phyloP scores from a whole-genome alignment of 2,113 vertebrate species.

The Oreochromis niloticus region DNA sequence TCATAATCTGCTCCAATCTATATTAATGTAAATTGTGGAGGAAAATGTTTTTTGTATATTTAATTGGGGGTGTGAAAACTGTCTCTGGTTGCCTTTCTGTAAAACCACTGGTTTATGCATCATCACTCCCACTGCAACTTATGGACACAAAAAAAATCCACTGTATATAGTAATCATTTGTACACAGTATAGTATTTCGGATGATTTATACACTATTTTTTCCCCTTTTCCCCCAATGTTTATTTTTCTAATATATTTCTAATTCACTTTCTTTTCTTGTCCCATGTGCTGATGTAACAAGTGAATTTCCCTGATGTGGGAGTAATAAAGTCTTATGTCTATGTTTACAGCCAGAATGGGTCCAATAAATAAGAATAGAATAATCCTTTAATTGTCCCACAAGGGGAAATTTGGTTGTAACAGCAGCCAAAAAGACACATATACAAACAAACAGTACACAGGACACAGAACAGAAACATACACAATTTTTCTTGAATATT shows the following conservation, averaged over 20 bases:
- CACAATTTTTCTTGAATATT: too few species aligned
- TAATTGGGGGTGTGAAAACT: accelerated
- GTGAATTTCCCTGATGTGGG: not conserved
- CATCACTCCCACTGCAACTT: not conserved
- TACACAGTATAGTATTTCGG: not conserved
- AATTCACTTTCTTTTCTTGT: not conserved
- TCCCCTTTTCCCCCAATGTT: accelerated
- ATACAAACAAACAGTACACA: too few species aligned
- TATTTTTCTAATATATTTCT: not conserved
- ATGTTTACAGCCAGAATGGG: not conserved
- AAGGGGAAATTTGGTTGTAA: too few species aligned
- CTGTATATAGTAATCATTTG: not conserved
- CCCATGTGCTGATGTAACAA: not conserved
- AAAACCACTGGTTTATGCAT: not conserved
- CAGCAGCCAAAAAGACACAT: too few species aligned
- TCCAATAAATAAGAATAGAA: not conserved
- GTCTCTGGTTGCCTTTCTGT: not conserved
- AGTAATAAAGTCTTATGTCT: not conserved
- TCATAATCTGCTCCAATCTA: not conserved
- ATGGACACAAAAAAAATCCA: not conserved
- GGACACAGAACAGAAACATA: too few species aligned
- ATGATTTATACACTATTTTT: not conserved
- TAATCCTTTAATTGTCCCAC: too few species aligned
- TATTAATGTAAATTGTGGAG: accelerated
- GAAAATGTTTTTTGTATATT: not conserved